These are phyloP conservation scores for Drosophila sechellia DNA, from an alignment of 1,140 invertebrate genomes.

Conservation along the genomic window DNA sequence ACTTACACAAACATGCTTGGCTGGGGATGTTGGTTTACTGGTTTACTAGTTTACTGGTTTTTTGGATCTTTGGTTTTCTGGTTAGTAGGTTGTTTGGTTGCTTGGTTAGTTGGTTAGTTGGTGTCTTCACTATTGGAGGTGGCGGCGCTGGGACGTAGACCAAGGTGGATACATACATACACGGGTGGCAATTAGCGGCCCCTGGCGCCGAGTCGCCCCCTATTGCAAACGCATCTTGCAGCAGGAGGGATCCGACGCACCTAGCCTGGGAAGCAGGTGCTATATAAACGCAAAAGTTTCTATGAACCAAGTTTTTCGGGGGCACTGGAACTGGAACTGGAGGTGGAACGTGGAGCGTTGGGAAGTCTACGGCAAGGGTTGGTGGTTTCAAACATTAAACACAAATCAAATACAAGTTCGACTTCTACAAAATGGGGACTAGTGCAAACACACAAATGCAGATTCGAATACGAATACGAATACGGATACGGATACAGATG, in stretches of 20 bases:
- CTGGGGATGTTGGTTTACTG: slow-evolving; percentile 36
- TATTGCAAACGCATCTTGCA: slow-evolving; percentile 8
- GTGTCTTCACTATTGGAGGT: slow-evolving; percentile 57
- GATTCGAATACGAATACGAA: neutral
- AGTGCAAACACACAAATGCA: slow-evolving; percentile 27
- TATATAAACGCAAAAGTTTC: slow-evolving; percentile 82
- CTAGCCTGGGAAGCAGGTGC: slow-evolving; percentile 71
- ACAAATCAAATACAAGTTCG: slow-evolving; percentile 35
- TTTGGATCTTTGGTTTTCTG: slow-evolving; percentile 32
- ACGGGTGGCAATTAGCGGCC: slow-evolving; percentile 26
- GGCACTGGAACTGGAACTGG: neutral
- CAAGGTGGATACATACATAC: slow-evolving; percentile 52
- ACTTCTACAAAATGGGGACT: slow-evolving; percentile 32
- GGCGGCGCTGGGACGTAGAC: slow-evolving; percentile 62
- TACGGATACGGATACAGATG: slow-evolving; percentile 9
- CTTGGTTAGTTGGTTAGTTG: slow-evolving; percentile 14
- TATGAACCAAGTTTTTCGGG: slow-evolving; percentile 73
- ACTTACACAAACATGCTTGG: slow-evolving; percentile 47
- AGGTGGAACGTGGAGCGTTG: no score
- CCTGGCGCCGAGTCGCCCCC: slow-evolving; percentile 28
- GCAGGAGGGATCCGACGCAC: slow-evolving; percentile 45
- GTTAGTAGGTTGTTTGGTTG: slow-evolving; percentile 22
- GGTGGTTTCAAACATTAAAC: slow-evolving; percentile 17
- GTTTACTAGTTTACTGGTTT: slow-evolving; percentile 27
- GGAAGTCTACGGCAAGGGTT: slow-evolving; percentile 20